Conservation (phyloP, 2,113 vertebrate genomes). For the Nesoenas mayeri region DNA sequence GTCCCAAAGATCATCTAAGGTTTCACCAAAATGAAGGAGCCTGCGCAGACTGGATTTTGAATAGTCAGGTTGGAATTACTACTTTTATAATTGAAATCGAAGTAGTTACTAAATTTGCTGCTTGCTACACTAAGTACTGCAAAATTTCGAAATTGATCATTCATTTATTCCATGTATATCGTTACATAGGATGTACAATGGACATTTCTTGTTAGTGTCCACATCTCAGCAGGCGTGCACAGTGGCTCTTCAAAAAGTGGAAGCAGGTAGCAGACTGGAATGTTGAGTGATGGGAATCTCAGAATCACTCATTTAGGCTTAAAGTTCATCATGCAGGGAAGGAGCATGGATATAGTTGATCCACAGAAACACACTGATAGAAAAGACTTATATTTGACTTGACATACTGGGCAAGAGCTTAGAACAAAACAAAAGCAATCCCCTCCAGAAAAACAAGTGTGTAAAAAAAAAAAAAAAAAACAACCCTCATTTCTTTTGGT, state of each 20-base stretch:
- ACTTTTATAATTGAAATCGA: not conserved
- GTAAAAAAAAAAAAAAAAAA: not conserved
- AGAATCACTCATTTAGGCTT: slow-evolving; percentile 12
- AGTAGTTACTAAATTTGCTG: not conserved
- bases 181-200: not conserved
- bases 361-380: not conserved
- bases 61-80: not conserved
- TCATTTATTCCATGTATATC: not conserved
- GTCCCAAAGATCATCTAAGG: not conserved
- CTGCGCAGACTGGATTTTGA: not conserved
- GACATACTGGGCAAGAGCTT: slow-evolving; percentile 25
- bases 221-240: not conserved
- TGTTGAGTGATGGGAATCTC: not conserved
- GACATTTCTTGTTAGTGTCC: not conserved
- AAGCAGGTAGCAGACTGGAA: not conserved
- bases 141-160: not conserved
- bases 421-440: slow-evolving; percentile 42
- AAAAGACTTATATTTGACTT: slow-evolving; percentile 17
- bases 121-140: not conserved
- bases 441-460: not conserved
- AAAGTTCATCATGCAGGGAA: not conserved
- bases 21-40: not conserved
- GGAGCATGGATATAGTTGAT: not conserved
- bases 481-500: not conserved
- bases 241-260: not conserved